Base-by-base conservation (phyloP, 2,888 invertebrate species). In the Agonopterix arenella region DNA sequence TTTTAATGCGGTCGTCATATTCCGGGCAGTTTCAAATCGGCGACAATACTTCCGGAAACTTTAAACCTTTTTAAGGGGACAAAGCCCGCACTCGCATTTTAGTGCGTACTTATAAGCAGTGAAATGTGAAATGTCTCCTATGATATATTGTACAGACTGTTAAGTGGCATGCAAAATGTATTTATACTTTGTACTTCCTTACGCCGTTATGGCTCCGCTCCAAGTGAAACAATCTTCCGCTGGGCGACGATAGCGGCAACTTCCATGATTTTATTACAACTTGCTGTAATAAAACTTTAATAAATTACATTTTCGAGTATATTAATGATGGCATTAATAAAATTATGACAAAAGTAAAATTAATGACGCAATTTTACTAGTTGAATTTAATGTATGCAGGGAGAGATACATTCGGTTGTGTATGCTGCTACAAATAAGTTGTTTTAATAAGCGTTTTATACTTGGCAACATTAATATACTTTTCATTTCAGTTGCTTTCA, bases 81-180 rank as follows among this genome's bases (percentile, higher is more conserved):
- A 28, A 28, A 28, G 28, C 28, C 28, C 28, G 28, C 28, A 28
- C 28, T 28, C 28, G 28, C 28, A 28, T 28, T 28, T 28, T 28
- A 28, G 28, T 28, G 28, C 28, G 28, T 28, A 28, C 28, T 28
- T 28, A 28, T 28, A 28, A 28, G 28, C 28, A 28, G 28, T 28
- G 28, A 40, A 40, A n/a, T 40, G 9, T 40, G 16, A 10, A 65
- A 70, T 75, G 79, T 78, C 78, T 66, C 59, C 60, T 64, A 73
- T 83, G 82, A 86, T 78, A 80, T 77, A 85, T 80, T 64, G 73
- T 68, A 64, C 68, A 62, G 75, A 70, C 80, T 82, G 84, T 77
- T 89, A 89, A 88, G 88, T 85, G 80, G 84, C 81, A 88, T 86
- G 84, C 85, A 84, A 81, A 86, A 83, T 85, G 76, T 85, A 85